Base-by-base conservation (phyloP, 2,113 vertebrate species). In the Cinclus mexicanus region DNA sequence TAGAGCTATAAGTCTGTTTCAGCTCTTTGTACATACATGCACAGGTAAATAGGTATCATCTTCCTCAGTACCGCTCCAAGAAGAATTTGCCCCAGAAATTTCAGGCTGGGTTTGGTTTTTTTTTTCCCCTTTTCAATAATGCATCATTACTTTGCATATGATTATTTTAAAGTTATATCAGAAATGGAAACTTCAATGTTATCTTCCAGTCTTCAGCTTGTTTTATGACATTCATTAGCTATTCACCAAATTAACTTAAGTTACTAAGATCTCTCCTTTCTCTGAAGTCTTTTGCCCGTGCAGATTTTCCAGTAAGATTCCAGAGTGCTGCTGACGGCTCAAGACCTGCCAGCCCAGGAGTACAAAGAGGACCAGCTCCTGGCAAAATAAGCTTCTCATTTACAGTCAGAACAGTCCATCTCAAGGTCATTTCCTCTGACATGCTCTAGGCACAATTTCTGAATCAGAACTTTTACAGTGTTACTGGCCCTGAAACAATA, bases 21-120 rank as follows among this genome's bases (percentile, higher is more conserved):
- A 5, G 10, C 33, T 53, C 21, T 44, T 39, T n/a, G 13, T 18
- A 3, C 46, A 5, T 14, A 19, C 14, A 3, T 1, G 5, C 1
- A 37, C 41, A 69, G 35, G 8, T 4, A 65, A 26, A 49, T 8
- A 35, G 16, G 22, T 35, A 7, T 67, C 17, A 2, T 46, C 26
- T 55, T 55, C 11, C 39, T 24, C 28, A 4, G 26, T 65, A 46
- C 16, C 10, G 0, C 11, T 21, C 39, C 33, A 39, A 59, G 25
- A 47, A 55, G 26, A 69, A 31, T 14, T 70, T 79, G 55, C 33
- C 41, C 50, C 50, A 85, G 67, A 67, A 74, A 68, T 31, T 23
- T 35, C 31, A 64, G 12, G 12, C 19, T 11, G 4, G 50, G 14
- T 28, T 33, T 28, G 2, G 5, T 26, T 18, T 46, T 25, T 14